Conservation (phyloP, 2,113 vertebrate species). For the Noturus placidus region DNA sequence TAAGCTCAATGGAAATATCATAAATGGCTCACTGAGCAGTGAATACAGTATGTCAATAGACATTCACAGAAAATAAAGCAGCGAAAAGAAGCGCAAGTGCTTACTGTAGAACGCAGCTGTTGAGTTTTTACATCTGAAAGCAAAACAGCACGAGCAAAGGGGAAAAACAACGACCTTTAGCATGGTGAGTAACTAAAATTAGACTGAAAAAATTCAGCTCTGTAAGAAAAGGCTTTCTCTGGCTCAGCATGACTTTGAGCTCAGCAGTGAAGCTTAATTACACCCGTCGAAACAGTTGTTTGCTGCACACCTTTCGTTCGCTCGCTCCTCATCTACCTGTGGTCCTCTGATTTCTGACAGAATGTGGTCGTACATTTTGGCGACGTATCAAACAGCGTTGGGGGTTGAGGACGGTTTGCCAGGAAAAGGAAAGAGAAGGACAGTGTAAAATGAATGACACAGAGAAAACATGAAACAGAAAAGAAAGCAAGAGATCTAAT, state of each 20-base stretch:
- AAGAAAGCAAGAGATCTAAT: background rate
- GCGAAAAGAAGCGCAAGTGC: slow-evolving; percentile 6
- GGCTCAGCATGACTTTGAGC: slow-evolving; percentile 41
- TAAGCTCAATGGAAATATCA: slow-evolving; percentile 39
- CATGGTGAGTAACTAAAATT: slow-evolving; percentile 53
- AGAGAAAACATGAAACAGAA: background rate
- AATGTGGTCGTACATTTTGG: slow-evolving; percentile 41
- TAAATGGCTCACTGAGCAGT: slow-evolving; percentile 24
- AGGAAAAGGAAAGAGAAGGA: slow-evolving; percentile 7
- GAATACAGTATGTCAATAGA: slow-evolving; percentile 35
- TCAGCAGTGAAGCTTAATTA: slow-evolving; percentile 52
- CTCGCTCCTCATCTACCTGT: slow-evolving; percentile 32
- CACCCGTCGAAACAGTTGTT: slow-evolving; percentile 43
- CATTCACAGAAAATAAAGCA: slow-evolving; percentile 17
- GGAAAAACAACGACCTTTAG: slow-evolving; percentile 47
- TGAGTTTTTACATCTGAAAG: slow-evolving; percentile 47
- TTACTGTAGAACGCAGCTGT: slow-evolving; percentile 45
- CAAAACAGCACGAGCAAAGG: slow-evolving; percentile 31
- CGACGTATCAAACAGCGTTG: slow-evolving; percentile 43
- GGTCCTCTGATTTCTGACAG: slow-evolving; percentile 53
- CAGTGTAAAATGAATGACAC: background rate
- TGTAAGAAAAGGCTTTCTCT: slow-evolving; percentile 40
- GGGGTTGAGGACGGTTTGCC: background rate
- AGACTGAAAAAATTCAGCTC: slow-evolving; percentile 36
- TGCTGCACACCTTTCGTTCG: slow-evolving; percentile 39